Base-by-base conservation (phyloP, 2,888 invertebrate species). In the Abrostola triplasia region DNA sequence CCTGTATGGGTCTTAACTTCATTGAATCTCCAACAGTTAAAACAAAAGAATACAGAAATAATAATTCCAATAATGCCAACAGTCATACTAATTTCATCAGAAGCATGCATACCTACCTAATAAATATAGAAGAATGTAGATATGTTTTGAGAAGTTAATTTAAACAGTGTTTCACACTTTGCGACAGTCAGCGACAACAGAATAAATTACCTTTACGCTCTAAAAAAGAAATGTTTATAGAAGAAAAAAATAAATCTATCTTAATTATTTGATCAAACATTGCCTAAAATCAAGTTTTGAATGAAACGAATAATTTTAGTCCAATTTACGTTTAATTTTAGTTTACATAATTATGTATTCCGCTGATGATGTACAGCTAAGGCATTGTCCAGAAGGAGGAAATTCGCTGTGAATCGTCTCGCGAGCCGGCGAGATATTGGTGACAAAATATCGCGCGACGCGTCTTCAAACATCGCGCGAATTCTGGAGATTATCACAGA, bases 201-300 rank as follows among this genome's bases (percentile, higher is more conserved):
- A 44, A 44, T 13, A 44, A 13, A 44, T 57, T 24, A 42, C 35
- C 6, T 58, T 54, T 40, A 12, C 10, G 44, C 5, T 12, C 37
- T 13, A 54, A 53, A 67, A 66, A 49, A 47, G 0, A 36, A 40
- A 44, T 35, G 8, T 41, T 44, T 55, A 52, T 67, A 36, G 12
- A 49, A 5, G 53, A 41, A 24, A 35, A 50, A 42, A 40, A 36
- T 49, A 44, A 36, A 40, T 44, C 44, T 42, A 13, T 12, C 6
- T 13, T 12, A 44, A 4, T 12, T n/a, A 12, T 42, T 13, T 44
- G 13, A 44, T 44, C 44, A 44, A 44, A 44, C 13, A 44, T 44
- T 44, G 44, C 8, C 13, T 12, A 13, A 44, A 44, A 12, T 12
- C 44, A 13, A 44, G 44, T 44, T 44, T 13, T 13, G 13, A 7